A percentile compares a stretch with the other conserved stretches of the same genome.
Conservation (phyloP, 37 sponge, comb jelly and placozoan species). For the Aplysina aerophoba region DNA sequence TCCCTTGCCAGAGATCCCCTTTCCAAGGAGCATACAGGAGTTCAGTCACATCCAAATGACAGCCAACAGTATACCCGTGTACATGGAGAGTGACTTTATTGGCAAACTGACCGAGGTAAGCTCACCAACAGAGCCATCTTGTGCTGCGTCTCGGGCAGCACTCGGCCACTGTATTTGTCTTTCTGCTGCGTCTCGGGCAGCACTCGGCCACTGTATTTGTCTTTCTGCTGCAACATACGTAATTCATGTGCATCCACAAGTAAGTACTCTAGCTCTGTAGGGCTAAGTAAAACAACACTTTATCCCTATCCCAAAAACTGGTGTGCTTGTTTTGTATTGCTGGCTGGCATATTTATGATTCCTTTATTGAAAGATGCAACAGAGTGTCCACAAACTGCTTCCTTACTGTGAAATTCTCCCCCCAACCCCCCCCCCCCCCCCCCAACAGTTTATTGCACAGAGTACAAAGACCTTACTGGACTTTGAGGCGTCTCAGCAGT, state of each 20-base stretch:
- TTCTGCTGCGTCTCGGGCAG: no score
- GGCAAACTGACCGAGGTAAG: slow-evolving; percentile 37
- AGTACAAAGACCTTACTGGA: neutral
- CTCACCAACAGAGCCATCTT: no score
- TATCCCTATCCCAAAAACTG: no score
- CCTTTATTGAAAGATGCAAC: no score
- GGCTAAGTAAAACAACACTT: no score
- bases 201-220: neutral
- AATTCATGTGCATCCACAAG: neutral
- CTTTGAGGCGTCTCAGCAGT: slow-evolving; percentile 35
- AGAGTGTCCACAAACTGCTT: no score
- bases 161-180: neutral
- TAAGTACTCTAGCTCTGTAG: neutral
- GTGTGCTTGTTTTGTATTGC: no score
- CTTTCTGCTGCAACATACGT: neutral
- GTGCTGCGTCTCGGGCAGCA: no score
- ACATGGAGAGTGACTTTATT: slow-evolving; percentile 58
- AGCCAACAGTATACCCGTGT: slow-evolving; percentile 59
- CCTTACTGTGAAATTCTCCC: neutral
- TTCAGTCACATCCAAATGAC: slow-evolving; percentile 33
- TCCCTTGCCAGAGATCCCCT: neutral
- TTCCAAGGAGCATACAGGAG: neutral
- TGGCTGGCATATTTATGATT: no score
- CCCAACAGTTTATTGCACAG: neutral
- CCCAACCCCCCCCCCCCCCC: no score